A percentile compares a stretch with the other conserved stretches of the same genome.
These are phyloP conservation scores for Aegypius monachus DNA, from an alignment of 2,113 vertebrate species.

Conservation along the genomic window DNA sequence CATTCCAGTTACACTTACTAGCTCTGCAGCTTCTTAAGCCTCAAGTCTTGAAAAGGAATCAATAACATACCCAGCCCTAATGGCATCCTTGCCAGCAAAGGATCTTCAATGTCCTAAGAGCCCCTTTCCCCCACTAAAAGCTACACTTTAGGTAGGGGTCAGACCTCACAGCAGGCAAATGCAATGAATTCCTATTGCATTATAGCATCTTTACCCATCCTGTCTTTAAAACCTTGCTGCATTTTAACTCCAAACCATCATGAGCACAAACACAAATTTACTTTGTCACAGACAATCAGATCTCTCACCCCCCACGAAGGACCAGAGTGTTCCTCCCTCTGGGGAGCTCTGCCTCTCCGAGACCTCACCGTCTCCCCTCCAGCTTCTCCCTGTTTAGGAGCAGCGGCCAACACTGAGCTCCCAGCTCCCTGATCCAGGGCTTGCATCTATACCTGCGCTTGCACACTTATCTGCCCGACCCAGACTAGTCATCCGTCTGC, in stretches of 20 bases:
- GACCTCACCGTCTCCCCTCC: neutral
- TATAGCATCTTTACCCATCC: neutral
- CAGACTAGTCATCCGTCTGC: accelerated
- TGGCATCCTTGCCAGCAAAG: neutral
- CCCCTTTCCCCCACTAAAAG: neutral
- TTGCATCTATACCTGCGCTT: accelerated
- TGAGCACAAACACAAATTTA: neutral
- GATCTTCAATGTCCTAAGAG: neutral
- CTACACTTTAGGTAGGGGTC: neutral
- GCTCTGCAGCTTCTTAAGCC: neutral
- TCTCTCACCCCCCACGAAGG: neutral
- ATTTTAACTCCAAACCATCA: neutral
- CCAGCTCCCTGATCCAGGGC: neutral
- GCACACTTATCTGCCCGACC: accelerated
- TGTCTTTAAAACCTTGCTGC: neutral
- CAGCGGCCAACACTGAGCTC: neutral
- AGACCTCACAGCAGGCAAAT: neutral
- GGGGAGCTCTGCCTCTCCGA: neutral
- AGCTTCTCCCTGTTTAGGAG: neutral
- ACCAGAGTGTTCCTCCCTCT: neutral
- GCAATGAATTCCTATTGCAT: neutral
- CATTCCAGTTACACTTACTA: neutral
- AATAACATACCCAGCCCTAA: neutral
- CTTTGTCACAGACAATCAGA: neutral
- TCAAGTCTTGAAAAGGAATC: neutral